Conservation (phyloP, 2,113 vertebrate species). For the Rhinoptilus africanus region DNA sequence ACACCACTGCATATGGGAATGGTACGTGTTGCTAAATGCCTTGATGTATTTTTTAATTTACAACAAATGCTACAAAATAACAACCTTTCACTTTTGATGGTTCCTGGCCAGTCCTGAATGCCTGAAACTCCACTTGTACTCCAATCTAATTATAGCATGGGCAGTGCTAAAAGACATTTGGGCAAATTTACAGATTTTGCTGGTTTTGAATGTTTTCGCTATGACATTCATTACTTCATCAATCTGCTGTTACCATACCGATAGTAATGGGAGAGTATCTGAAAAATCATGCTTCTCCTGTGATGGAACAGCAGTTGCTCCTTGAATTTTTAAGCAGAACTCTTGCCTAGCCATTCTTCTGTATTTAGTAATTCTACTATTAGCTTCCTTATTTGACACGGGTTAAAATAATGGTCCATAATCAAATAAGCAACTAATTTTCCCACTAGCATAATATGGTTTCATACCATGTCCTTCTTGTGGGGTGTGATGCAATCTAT, state of each 20-base stretch:
- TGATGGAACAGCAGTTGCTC: not conserved
- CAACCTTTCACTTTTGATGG: not conserved
- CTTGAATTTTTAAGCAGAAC: not conserved
- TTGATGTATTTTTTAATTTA: not conserved
- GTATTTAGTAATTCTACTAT: not conserved
- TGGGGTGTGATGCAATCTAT: not conserved
- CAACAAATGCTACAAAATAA: not conserved
- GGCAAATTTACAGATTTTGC: not conserved
- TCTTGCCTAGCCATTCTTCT: not conserved
- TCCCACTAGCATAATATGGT: fast-evolving
- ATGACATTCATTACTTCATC: not conserved
- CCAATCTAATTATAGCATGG: not conserved
- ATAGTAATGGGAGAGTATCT: not conserved
- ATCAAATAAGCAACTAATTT: not conserved
- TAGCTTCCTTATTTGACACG: not conserved
- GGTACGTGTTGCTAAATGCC: not conserved
- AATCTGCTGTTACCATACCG: not conserved
- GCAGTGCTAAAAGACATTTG: not conserved
- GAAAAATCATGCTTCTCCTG: not conserved
- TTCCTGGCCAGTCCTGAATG: not conserved
- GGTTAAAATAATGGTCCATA: not conserved
- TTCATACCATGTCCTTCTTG: not conserved
- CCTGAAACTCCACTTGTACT: not conserved
- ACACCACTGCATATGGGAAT: not conserved
- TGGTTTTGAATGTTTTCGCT: not conserved